Evolutionary conservation across 2,113 vertebrate species (phyloP).

Genomic region (Gasterosteus nipponicus): DNA sequence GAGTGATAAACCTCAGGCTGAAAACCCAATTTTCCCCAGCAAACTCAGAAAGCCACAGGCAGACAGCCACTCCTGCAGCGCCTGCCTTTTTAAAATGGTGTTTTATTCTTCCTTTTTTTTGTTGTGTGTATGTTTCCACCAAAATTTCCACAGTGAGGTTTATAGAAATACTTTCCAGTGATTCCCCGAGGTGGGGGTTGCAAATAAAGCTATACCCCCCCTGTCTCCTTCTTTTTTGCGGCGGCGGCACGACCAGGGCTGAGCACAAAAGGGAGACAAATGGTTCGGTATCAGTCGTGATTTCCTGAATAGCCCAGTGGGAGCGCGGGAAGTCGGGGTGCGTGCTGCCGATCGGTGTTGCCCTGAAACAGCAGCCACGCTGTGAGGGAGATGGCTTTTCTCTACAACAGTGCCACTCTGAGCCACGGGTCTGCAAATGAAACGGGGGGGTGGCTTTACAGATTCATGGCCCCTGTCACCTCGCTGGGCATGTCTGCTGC

Average conservation of each 20-base stretch:
- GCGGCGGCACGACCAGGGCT: constrained; percentile 35
- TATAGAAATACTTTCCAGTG: constrained; percentile 74
- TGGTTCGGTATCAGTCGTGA: constrained; percentile 73
- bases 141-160: constrained; percentile 71
- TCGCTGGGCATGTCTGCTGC: constrained; percentile 65
- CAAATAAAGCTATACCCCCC: constrained; percentile 5
- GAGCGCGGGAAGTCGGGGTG: constrained; percentile 68
- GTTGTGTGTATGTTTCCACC: constrained; percentile 56
- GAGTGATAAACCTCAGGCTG: constrained; percentile 64
- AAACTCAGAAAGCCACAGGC: constrained; percentile 68
- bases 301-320: constrained; percentile 81
- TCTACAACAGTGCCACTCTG: constrained; percentile 74
- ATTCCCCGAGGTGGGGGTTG: constrained; percentile 53
- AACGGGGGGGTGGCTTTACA: constrained; percentile 57
- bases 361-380: constrained; percentile 76
- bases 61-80: constrained; percentile 54
- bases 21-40: constrained; percentile 67
- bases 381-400: constrained; percentile 84
- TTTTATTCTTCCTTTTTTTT: constrained; percentile 66
- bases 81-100: constrained; percentile 62
- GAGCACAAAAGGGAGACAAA: constrained; percentile 76
- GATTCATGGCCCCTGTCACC: constrained; percentile 65
- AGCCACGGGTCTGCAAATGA: constrained; percentile 76
- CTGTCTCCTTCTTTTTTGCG: constrained; percentile 28
- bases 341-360: constrained; percentile 66